phyloP scores from a whole-genome alignment of 2,113 vertebrate genomes.

The Pseudois nayaur region DNA sequence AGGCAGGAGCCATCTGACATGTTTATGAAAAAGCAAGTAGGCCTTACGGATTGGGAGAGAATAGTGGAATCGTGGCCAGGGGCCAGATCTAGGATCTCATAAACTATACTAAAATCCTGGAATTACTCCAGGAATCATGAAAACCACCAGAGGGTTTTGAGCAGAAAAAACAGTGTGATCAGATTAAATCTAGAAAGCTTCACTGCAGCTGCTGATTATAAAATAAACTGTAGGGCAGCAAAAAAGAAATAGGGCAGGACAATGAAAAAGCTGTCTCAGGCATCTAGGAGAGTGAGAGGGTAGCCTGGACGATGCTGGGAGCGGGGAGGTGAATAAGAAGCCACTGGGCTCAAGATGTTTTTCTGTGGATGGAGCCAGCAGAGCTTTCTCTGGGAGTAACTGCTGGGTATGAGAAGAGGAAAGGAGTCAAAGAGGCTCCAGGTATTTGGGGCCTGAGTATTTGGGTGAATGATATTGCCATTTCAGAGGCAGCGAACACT shows the following conservation, averaged over 20 bases:
- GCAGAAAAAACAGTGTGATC: not conserved
- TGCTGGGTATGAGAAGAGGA: not conserved
- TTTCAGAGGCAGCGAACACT: not conserved
- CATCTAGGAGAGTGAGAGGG: not conserved
- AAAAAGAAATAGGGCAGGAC: not conserved
- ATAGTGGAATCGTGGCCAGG: not conserved
- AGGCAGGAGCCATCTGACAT: not conserved
- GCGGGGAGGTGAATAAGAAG: not conserved
- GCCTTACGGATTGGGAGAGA: not conserved
- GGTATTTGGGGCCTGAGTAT: not conserved
- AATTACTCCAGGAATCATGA: not conserved
- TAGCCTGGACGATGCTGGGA: not conserved
- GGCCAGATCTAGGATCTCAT: not conserved
- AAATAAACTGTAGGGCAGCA: not conserved
- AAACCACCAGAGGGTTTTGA: not conserved
- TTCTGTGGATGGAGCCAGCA: not conserved
- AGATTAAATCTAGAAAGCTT: not conserved
- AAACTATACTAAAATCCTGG: not conserved
- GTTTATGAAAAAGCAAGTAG: not conserved
- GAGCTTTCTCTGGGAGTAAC: not conserved
- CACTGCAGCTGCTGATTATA: not conserved
- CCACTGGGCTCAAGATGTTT: not conserved
- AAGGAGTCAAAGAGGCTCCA: not conserved
- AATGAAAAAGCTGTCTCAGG: not conserved
- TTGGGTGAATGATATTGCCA: not conserved